A percentile compares a stretch with the other conserved stretches of the same genome.
phyloP scores from a whole-genome alignment of 2,797 vertebrate species.

The Crocodylus rhombifer region DNA sequence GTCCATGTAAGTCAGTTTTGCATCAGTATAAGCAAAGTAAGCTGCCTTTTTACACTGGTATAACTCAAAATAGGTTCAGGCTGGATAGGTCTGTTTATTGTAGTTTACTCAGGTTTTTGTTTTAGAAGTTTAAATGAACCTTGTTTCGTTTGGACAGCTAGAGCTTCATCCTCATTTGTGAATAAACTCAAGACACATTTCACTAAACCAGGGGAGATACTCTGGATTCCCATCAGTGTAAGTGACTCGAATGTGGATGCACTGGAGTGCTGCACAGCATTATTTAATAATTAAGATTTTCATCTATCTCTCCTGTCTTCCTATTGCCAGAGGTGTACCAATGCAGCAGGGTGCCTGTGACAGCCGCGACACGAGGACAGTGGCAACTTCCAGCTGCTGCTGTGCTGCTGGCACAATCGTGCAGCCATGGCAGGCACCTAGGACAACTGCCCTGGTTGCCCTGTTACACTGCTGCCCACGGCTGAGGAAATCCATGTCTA shows the following conservation, averaged over 20 bases:
- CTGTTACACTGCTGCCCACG: too few species aligned
- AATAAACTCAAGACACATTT: neutral
- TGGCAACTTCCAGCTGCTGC: too few species aligned
- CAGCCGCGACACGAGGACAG: too few species aligned
- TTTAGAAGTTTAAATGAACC: neutral
- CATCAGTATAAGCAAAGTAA: neutral
- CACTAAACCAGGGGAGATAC: neutral
- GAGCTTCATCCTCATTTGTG: neutral
- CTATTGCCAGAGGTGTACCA: neutral
- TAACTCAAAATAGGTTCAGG: neutral
- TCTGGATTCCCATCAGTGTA: neutral
- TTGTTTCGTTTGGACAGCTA: neutral
- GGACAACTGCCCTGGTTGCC: too few species aligned
- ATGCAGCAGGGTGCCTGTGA: too few species aligned
- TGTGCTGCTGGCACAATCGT: too few species aligned
- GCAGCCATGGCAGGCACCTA: too few species aligned
- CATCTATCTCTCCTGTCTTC: neutral
- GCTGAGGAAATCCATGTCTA: neutral
- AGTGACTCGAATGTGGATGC: neutral
- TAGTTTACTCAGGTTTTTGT: neutral
- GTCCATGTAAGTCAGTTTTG: neutral
- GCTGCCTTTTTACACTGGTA: neutral
- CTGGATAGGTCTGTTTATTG: neutral
- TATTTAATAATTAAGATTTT: fast-evolving
- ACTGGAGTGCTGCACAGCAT: neutral